Evolutionary conservation across 2,888 invertebrate species (phyloP).

Genomic region (Athripsodes cinereus): DNA sequence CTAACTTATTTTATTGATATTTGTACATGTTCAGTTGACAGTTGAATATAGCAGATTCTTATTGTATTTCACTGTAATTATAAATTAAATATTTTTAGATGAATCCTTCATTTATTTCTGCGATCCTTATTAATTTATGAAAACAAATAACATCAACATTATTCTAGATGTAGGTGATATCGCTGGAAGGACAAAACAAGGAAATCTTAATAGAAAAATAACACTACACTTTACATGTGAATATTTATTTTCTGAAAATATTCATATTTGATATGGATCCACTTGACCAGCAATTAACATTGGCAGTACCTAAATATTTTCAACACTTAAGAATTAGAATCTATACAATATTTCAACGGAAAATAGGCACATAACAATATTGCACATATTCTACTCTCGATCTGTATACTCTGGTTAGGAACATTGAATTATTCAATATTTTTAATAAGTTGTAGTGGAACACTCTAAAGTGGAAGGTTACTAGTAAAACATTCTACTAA

Average conservation of each 20-base stretch:
- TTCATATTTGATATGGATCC: constrained; percentile 28
- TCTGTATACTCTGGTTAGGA: too few species aligned
- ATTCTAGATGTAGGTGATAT: not conserved
- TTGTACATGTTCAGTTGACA: constrained; percentile 10
- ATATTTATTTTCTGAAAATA: constrained; percentile 28
- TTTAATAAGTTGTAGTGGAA: too few species aligned
- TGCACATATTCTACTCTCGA: too few species aligned
- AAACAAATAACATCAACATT: not conserved
- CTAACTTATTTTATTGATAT: constrained; percentile 9
- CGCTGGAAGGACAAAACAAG: not conserved
- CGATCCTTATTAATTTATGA: not conserved
- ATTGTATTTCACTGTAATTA: constrained; percentile 12
- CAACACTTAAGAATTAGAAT: constrained; percentile 25
- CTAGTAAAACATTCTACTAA: too few species aligned
- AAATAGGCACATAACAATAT: too few species aligned
- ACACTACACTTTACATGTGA: constrained; percentile 10
- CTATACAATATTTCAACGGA: not conserved
- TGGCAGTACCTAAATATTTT: constrained; percentile 18
- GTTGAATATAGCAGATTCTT: too few species aligned
- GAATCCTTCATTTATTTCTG: not conserved
- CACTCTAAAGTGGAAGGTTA: too few species aligned
- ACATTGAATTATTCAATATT: too few species aligned
- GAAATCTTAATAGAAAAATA: not conserved
- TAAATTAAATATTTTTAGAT: constrained; percentile 13
- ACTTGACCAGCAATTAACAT: constrained; percentile 22